Conservation (phyloP, 2,888 invertebrate species). For the Drosophila neonasuta region DNA sequence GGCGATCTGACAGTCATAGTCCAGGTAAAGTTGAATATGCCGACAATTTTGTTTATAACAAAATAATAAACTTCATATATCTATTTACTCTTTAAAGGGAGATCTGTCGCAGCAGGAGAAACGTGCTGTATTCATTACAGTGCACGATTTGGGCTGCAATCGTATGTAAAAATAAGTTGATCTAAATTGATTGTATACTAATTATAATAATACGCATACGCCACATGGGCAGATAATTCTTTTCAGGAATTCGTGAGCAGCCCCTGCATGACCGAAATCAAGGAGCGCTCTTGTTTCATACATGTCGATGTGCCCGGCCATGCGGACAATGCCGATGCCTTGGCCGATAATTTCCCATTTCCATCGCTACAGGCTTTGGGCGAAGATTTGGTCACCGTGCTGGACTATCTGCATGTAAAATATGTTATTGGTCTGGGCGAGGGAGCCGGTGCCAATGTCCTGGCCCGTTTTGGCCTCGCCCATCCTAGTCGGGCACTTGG, state of each 20-base stretch:
- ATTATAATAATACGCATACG: constrained; percentile 8
- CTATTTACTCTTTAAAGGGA: constrained; percentile 84
- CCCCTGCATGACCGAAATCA: constrained; percentile 92
- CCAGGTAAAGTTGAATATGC: constrained; percentile 84
- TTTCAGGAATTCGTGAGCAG: constrained; percentile 92
- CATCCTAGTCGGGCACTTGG: constrained; percentile 91
- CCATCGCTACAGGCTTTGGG: constrained; percentile 91
- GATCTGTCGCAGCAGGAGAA: constrained; percentile 91
- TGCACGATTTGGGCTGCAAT: constrained; percentile 93
- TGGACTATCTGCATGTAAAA: constrained; percentile 91
- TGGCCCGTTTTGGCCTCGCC: constrained; percentile 92
- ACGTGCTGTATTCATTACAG: constrained; percentile 92
- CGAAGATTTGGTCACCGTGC: constrained; percentile 90
- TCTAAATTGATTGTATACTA: background rate
- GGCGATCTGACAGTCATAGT: constrained; percentile 90
- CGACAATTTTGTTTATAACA: background rate
- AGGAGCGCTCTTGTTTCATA: constrained; percentile 92
- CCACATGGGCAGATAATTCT: constrained; percentile 86
- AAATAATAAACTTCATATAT: background rate
- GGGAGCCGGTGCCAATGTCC: constrained; percentile 93
- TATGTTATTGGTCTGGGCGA: constrained; percentile 93
- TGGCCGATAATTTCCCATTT: constrained; percentile 90
- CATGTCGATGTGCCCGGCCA: constrained; percentile 94
- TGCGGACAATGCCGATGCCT: constrained; percentile 90
- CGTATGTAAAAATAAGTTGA: constrained; percentile 84